A percentile compares a stretch with the other conserved stretches of the same genome.
These are phyloP conservation scores for Pharmacophagus antenor DNA, from an alignment of 2,888 invertebrate species.

Conservation along the genomic window DNA sequence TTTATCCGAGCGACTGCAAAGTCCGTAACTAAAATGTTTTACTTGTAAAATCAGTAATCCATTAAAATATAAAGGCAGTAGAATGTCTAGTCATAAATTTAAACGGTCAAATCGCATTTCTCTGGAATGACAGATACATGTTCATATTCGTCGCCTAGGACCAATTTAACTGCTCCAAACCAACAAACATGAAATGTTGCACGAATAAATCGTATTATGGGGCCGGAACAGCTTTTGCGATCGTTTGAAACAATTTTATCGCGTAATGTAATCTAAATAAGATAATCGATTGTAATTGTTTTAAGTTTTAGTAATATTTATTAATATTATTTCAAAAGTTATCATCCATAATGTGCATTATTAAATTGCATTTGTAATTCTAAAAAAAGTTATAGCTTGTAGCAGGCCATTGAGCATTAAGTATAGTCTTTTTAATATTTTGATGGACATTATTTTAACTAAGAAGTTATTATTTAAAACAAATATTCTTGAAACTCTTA, in stretches of 20 bases:
- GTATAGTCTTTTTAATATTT: too few relatives aligned
- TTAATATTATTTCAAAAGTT: too few relatives aligned
- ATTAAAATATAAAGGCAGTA: not conserved
- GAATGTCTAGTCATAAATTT: not conserved
- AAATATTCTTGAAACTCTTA: too few relatives aligned
- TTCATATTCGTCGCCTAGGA: constrained; percentile 38
- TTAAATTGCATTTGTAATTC: too few relatives aligned
- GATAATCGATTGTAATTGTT: constrained; percentile 15
- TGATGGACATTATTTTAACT: too few relatives aligned
- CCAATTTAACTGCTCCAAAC: constrained; percentile 39
- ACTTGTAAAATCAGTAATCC: too few relatives aligned
- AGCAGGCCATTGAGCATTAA: too few relatives aligned
- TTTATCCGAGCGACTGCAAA: not conserved
- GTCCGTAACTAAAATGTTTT: too few relatives aligned
- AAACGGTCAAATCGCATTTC: not conserved
- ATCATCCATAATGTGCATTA: too few relatives aligned
- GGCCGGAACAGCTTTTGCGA: constrained; percentile 12
- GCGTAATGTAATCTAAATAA: constrained; percentile 22
- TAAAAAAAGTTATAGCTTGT: too few relatives aligned
- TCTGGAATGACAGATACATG: constrained; percentile 36
- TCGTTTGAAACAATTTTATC: constrained; percentile 15
- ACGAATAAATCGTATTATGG: constrained; percentile 43
- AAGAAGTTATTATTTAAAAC: too few relatives aligned
- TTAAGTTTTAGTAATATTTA: not conserved
- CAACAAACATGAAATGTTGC: constrained; percentile 39